These are phyloP conservation scores for Halictus quadricinctus DNA, from an alignment of 2,888 invertebrate species.

Conservation along the genomic window DNA sequence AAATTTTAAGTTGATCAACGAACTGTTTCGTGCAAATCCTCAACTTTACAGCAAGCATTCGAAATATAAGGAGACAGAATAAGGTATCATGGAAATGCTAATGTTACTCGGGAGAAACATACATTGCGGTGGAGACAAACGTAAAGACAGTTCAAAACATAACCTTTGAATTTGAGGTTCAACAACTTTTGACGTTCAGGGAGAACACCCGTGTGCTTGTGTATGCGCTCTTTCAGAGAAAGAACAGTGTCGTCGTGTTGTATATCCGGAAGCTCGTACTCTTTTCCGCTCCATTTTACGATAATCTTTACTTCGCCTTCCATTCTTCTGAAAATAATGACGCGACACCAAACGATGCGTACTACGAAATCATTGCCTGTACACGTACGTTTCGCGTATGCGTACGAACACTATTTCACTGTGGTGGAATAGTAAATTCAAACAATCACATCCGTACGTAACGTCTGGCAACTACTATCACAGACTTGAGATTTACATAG, in stretches of 20 bases:
- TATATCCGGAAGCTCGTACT: slow-evolving; percentile 90
- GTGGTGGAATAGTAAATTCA: not conserved
- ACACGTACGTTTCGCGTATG: not conserved
- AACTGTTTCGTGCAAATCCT: not conserved
- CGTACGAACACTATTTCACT: not conserved
- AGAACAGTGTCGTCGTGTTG: slow-evolving; percentile 91
- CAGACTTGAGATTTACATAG: not conserved
- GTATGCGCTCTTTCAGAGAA: slow-evolving; percentile 92
- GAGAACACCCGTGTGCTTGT: slow-evolving; percentile 93
- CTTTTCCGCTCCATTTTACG: slow-evolving; percentile 97
- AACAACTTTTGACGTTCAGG: slow-evolving; percentile 97
- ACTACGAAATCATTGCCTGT: slow-evolving; percentile 27
- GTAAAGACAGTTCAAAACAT: slow-evolving; percentile 65
- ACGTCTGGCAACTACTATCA: not conserved
- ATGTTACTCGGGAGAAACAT: not conserved
- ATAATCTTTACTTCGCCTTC: slow-evolving; percentile 84
- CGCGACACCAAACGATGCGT: slow-evolving; percentile 40
- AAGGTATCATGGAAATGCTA: not conserved
- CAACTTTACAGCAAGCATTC: not conserved
- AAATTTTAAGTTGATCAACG: not conserved
- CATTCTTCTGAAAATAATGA: slow-evolving; percentile 60
- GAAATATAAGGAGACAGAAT: not conserved
- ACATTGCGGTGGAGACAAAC: slow-evolving; percentile 1
- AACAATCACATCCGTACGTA: not conserved
- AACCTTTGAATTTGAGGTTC: slow-evolving; percentile 96